These are phyloP conservation scores for Spodoptera litura DNA, from an alignment of 1,140 invertebrate species.

Conservation along the genomic window DNA sequence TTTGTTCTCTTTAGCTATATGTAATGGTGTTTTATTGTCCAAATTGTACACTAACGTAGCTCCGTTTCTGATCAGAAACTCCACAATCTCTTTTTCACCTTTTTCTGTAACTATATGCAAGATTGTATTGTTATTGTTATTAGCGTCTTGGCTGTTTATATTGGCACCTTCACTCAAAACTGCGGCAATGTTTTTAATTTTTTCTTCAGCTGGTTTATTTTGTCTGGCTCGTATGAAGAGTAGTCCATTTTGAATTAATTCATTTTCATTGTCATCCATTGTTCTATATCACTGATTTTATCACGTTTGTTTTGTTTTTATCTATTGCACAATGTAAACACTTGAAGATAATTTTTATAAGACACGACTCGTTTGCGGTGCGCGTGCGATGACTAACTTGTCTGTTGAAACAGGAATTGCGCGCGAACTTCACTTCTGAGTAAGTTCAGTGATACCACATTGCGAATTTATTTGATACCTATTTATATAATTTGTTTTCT, in stretches of 20 bases:
- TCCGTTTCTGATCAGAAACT: slow-evolving; percentile 35
- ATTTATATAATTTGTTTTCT: no score
- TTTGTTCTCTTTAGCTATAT: slow-evolving; percentile 37
- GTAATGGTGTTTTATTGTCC: slow-evolving; percentile 29
- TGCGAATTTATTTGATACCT: no score
- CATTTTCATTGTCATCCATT: slow-evolving; percentile 23
- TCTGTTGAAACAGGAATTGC: no score
- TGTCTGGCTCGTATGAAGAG: slow-evolving; percentile 32
- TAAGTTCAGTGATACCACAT: no score
- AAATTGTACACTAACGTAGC: slow-evolving; percentile 6
- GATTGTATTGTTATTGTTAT: slow-evolving; percentile 42
- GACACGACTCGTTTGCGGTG: no score
- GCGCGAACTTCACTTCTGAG: no score
- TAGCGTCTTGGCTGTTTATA: slow-evolving; percentile 38
- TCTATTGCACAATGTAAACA: no score
- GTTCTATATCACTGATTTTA: background rate
- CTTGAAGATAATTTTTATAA: no score
- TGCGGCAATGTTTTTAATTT: slow-evolving; percentile 32
- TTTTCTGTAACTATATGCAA: slow-evolving; percentile 44
- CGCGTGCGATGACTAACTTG: no score
- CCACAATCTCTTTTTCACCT: slow-evolving; percentile 37
- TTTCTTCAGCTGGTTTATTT: slow-evolving; percentile 29
- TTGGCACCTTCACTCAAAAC: slow-evolving; percentile 42
- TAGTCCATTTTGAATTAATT: slow-evolving; percentile 31
- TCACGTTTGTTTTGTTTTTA: no score